These are phyloP conservation scores for Brenthis hecate DNA, from an alignment of 2,888 invertebrate species.

Conservation along the genomic window DNA sequence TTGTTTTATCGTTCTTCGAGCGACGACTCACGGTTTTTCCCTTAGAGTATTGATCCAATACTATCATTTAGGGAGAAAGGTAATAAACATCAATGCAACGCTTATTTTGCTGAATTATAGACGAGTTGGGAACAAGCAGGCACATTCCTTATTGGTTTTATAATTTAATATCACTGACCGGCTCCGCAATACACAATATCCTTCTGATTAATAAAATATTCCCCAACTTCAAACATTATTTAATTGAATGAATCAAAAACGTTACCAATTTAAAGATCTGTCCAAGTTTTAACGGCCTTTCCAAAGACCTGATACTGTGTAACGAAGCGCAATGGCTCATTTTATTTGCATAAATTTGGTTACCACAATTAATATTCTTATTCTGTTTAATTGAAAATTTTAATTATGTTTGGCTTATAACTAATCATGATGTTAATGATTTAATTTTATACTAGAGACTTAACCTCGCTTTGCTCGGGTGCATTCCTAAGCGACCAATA, in stretches of 20 bases:
- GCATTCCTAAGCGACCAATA: no score
- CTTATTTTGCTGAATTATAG: constrained; percentile 64
- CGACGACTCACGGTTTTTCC: constrained; percentile 68
- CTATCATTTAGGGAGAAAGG: constrained; percentile 62
- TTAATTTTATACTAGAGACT: background rate
- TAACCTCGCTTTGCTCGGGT: no score
- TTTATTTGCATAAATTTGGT: constrained; percentile 77
- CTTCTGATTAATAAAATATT: constrained; percentile 13
- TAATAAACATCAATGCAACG: constrained; percentile 63
- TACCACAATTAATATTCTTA: constrained; percentile 63
- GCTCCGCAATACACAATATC: constrained; percentile 1
- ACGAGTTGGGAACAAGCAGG: constrained; percentile 52
- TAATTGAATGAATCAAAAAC: constrained; percentile 56
- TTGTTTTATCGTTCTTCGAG: constrained; percentile 39
- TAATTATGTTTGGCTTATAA: constrained; percentile 41
- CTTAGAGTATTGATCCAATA: constrained; percentile 59
- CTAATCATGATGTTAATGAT: constrained; percentile 25
- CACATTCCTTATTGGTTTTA: constrained; percentile 39
- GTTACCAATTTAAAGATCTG: constrained; percentile 57
- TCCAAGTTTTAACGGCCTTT: constrained; percentile 62
- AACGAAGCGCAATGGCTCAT: constrained; percentile 74
- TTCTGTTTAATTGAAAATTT: constrained; percentile 59
- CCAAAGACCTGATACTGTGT: constrained; percentile 65
- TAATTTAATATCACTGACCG: constrained; percentile 26
- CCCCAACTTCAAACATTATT: constrained; percentile 38